Evolutionary conservation across 1,140 invertebrate genomes (phyloP).

Genomic region (Sinella curviseta): DNA sequence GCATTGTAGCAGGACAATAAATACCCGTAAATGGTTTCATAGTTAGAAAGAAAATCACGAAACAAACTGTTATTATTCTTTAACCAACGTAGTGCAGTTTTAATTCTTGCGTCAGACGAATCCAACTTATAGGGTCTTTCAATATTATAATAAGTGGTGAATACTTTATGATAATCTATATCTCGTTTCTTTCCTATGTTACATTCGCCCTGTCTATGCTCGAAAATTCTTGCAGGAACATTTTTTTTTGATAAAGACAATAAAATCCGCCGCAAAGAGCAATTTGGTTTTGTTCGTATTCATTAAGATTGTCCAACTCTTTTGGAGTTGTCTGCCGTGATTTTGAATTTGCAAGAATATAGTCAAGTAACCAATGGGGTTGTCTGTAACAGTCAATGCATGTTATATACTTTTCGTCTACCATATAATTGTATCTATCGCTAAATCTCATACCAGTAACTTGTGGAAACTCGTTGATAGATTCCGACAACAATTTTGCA

Average conservation of each 20-base stretch:
- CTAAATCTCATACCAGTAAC: neutral
- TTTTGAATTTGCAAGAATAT: neutral
- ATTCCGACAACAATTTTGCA: neutral
- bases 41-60: no score
- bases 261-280: neutral
- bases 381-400: neutral
- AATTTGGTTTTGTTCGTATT: no score
- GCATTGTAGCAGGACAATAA: neutral
- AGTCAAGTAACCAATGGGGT: neutral
- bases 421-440: neutral
- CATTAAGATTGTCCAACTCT: neutral
- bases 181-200: neutral
- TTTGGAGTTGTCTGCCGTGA: neutral
- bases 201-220: neutral
- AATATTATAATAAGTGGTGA: neutral
- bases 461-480: neutral
- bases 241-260: neutral
- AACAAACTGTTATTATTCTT: neutral
- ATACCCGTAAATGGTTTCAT: neutral
- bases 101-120: neutral
- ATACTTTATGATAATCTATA: neutral
- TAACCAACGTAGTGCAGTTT: neutral
- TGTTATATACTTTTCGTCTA: neutral
- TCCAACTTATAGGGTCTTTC: neutral
- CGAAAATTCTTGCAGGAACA: neutral